phyloP scores from a whole-genome alignment of 2,113 vertebrate genomes.

The Oreochromis tanganicae region DNA sequence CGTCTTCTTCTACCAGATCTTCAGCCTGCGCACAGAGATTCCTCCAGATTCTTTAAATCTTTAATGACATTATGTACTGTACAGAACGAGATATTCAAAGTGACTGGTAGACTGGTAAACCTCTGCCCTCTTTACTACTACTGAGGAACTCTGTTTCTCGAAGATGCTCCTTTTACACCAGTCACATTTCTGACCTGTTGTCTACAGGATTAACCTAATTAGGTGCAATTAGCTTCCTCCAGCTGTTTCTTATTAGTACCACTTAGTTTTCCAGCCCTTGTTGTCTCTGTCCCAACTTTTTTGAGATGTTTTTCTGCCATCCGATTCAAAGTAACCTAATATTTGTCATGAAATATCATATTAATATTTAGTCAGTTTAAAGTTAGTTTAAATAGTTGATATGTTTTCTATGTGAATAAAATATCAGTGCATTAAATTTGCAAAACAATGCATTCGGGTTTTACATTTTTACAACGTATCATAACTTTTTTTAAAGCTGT shows the following conservation, averaged over 20 bases:
- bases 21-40: background rate
- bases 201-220: background rate
- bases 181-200: background rate
- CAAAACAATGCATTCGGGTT: background rate
- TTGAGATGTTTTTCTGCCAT: background rate
- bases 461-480: background rate
- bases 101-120: background rate
- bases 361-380: background rate
- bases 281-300: background rate
- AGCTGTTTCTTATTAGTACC: background rate
- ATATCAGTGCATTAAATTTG: background rate
- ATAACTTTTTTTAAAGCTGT: accelerated
- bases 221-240: background rate
- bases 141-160: background rate
- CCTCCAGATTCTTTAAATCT: background rate
- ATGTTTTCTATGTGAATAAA: background rate
- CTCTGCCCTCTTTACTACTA: background rate
- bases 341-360: background rate
- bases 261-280: accelerated
- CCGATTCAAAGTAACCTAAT: background rate
- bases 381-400: background rate
- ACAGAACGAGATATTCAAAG: background rate
- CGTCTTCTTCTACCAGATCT: background rate
- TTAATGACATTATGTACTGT: background rate
- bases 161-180: background rate